A percentile compares a stretch with the other conserved stretches of the same genome.
Evolutionary conservation across 2,797 vertebrate genomes (phyloP).

Genomic region (Typhlichthys eigenmanni): DNA sequence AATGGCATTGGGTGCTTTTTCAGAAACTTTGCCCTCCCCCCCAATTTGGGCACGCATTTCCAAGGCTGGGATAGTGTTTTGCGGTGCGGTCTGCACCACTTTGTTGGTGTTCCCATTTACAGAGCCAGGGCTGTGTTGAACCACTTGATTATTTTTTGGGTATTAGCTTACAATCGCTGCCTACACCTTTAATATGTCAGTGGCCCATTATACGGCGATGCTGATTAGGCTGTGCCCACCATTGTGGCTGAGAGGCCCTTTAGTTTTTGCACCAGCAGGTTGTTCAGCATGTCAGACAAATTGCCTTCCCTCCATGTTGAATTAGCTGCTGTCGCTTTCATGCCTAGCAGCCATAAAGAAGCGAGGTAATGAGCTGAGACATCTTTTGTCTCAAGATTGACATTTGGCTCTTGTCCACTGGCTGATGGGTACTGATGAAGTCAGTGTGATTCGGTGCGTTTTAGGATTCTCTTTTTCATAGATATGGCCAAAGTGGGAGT

Average conservation of each 20-base stretch:
- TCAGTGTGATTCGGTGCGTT: conserved; percentile 21
- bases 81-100: too few relatives aligned
- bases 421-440: conserved; percentile 13
- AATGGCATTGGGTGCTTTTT: neutral
- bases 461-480: conserved; percentile 21
- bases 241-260: conserved; percentile 69
- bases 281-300: conserved; percentile 73
- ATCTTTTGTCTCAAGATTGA: conserved; percentile 60
- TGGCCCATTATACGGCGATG: conserved; percentile 46
- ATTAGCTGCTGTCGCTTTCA: conserved; percentile 74
- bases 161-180: too few relatives aligned
- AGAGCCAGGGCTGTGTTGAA: too few relatives aligned
- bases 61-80: too few relatives aligned
- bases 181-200: conserved; percentile 51
- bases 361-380: conserved; percentile 68
- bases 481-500: conserved; percentile 9
- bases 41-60: conserved; percentile 41
- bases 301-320: conserved; percentile 69
- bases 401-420: conserved; percentile 51
- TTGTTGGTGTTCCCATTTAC: too few relatives aligned
- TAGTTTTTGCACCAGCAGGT: conserved; percentile 72
- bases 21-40: conserved; percentile 1
- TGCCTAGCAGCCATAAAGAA: conserved; percentile 54
- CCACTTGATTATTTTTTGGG: too few relatives aligned
- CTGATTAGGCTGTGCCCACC: conserved; percentile 57